Percentiles rank a stretch among this genome's conserved stretches.
Evolutionary conservation across 2,888 invertebrate genomes (phyloP).

Genomic region (Cetonia aurata): DNA sequence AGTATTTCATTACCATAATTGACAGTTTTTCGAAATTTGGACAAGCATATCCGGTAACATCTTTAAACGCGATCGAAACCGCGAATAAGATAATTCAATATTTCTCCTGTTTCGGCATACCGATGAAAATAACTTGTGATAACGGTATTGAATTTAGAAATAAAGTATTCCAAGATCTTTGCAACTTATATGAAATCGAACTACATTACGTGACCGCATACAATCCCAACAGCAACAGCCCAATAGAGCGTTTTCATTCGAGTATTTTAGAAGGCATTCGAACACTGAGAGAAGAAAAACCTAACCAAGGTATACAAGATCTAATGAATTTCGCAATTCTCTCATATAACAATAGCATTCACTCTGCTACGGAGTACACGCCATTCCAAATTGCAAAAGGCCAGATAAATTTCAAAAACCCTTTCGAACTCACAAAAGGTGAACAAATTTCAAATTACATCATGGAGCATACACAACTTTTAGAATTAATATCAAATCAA

Average conservation of each 20-base stretch:
- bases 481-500: slow-evolving; percentile 21
- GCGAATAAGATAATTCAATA: slow-evolving; percentile 47
- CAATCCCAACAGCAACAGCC: slow-evolving; percentile 49
- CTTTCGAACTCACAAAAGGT: slow-evolving; percentile 39
- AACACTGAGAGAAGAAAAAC: slow-evolving; percentile 35
- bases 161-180: slow-evolving; percentile 46
- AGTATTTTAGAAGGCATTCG: slow-evolving; percentile 48
- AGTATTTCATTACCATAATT: slow-evolving; percentile 49
- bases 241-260: slow-evolving; percentile 50
- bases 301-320: slow-evolving; percentile 18
- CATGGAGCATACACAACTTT: slow-evolving; percentile 30
- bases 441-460: slow-evolving; percentile 35
- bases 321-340: slow-evolving; percentile 35
- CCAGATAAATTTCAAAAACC: slow-evolving; percentile 43
- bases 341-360: slow-evolving; percentile 46
- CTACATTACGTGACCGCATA: slow-evolving; percentile 48
- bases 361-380: slow-evolving; percentile 46
- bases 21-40: too few species aligned
- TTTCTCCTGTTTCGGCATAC: slow-evolving; percentile 48
- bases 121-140: slow-evolving; percentile 49
- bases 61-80: slow-evolving; percentile 44
- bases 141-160: slow-evolving; percentile 51
- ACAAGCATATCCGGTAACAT: slow-evolving; percentile 46
- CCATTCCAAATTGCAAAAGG: slow-evolving; percentile 47
- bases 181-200: slow-evolving; percentile 48